These are phyloP conservation scores for Chaenocephalus aceratus DNA, from an alignment of 2,113 vertebrate species.

Conservation along the genomic window DNA sequence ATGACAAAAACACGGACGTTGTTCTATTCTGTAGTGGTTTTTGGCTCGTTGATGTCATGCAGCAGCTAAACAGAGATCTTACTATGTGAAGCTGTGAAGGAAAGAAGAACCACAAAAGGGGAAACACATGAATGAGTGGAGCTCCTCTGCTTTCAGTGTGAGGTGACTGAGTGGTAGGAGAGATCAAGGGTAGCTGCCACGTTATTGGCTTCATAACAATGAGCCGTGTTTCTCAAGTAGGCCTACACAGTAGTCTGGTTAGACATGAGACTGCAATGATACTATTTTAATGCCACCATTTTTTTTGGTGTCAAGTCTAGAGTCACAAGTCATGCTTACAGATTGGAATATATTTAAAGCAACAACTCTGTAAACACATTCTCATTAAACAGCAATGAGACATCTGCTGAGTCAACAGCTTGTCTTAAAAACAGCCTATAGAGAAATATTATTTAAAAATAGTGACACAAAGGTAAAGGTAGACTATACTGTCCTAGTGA, in stretches of 20 bases:
- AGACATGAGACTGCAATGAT: conserved; percentile 7
- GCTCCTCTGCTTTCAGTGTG: conserved; percentile 35
- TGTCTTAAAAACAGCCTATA: not conserved
- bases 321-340: conserved; percentile 14
- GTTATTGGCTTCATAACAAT: conserved; percentile 31
- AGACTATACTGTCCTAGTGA: not conserved
- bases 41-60: conserved; percentile 76
- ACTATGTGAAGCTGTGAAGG: conserved; percentile 66
- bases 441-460: not conserved
- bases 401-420: not conserved
- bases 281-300: conserved; percentile 5
- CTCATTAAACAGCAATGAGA: not conserved
- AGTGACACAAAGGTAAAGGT: not conserved
- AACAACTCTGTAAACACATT: not conserved
- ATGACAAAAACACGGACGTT: conserved; percentile 73
- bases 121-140: conserved; percentile 62
- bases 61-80: conserved; percentile 64
- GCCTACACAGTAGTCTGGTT: conserved; percentile 3
- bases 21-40: conserved; percentile 70
- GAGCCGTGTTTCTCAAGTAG: not conserved
- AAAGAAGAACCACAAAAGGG: conserved; percentile 68
- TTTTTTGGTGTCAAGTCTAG: conserved; percentile 15
- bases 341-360: not conserved
- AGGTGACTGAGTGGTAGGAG: conserved; percentile 50
- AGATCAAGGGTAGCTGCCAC: conserved; percentile 37